Base-by-base conservation (phyloP, 1,140 invertebrate species). In the Drosophila pallidifrons region DNA sequence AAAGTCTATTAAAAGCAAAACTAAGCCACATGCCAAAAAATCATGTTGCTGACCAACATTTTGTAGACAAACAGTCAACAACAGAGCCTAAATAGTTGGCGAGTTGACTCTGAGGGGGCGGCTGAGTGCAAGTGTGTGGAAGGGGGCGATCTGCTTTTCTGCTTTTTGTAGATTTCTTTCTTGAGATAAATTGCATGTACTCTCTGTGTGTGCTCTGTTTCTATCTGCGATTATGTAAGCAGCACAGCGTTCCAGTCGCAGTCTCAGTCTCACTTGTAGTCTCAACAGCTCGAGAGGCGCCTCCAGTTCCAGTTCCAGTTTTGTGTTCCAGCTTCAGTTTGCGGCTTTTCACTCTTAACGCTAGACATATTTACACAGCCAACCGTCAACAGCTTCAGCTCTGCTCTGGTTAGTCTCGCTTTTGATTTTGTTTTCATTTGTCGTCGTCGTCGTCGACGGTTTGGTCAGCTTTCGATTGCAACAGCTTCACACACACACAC, bases 1-100 rank as follows among this genome's bases (percentile, higher is more conserved):
- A 67, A 79, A 79, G 78, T 81, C 81, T 72, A 87, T 86, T 86
- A 86, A 82, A 75, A 86, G 79, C 82, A 77, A 87, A 88, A 78
- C 80, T 89, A 77, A 83, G 85, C 80, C 83, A 83, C 81, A 83
- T 78, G 81, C 80, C 83, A 83, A 68, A 63, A 82, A 88, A 67
- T 72, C 82, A 75, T 80, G 85, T 87, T 77, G 76, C 73, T 79
- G 77, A 79, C 77, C 77, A 76, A 75, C 67, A 71, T 58, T 63
- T 65, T 45, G 45, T 25, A 16, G 65, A 49, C 55, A 52, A 30
- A 65, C 32, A 70, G 51, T 54, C 51, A 54, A 54, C 51, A 55
- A 49, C 35, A 10, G 1, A 32, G 51, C 43, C 74, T 72, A 66
- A 65, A 60, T 68, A 67, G 55, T 47, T 38, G 35, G 0, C 61